Evolutionary conservation across 1,140 invertebrate genomes (phyloP).

Genomic region (Pseudomyrmex concolor): DNA sequence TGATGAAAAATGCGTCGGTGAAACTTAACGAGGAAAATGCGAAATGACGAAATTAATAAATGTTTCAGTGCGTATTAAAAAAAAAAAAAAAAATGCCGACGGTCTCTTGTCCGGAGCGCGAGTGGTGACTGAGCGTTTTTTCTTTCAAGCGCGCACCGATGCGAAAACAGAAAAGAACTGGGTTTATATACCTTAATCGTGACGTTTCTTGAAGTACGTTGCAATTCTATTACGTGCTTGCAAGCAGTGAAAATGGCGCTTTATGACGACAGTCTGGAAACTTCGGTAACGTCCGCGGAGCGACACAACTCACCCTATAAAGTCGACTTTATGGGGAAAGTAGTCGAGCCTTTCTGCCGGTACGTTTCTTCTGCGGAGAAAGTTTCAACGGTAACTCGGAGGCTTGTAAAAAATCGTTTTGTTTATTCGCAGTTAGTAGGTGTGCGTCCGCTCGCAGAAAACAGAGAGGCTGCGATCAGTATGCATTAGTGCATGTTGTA

Average conservation of each 20-base stretch:
- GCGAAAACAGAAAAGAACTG: conserved; percentile 3
- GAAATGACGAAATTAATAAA: background rate
- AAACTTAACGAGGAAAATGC: conserved; percentile 31
- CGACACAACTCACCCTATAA: conserved; percentile 69
- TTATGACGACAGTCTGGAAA: conserved; percentile 74
- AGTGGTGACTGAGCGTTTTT: background rate
- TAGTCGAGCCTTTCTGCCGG: conserved; percentile 48
- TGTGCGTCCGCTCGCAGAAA: background rate
- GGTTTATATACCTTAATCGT: conserved; percentile 66
- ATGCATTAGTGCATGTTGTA: background rate
- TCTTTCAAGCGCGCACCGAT: background rate
- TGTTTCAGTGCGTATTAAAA: background rate
- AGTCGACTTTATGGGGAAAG: conserved; percentile 66
- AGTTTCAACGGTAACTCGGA: conserved; percentile 7
- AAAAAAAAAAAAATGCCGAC: background rate
- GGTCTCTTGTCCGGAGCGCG: too few relatives aligned
- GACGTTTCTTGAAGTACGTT: conserved; percentile 62
- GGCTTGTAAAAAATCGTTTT: conserved; percentile 23
- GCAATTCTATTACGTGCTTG: conserved; percentile 71
- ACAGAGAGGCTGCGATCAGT: conserved; percentile 2
- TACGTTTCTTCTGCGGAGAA: conserved; percentile 31
- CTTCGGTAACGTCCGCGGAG: conserved; percentile 62
- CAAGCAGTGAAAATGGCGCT: conserved; percentile 67
- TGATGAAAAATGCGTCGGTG: conserved; percentile 19
- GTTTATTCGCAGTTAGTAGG: conserved; percentile 36